A percentile compares a stretch with the other conserved stretches of the same genome.
Conservation (phyloP, 2,797 vertebrate genomes). For the Crossoptilon crossoptilon region DNA sequence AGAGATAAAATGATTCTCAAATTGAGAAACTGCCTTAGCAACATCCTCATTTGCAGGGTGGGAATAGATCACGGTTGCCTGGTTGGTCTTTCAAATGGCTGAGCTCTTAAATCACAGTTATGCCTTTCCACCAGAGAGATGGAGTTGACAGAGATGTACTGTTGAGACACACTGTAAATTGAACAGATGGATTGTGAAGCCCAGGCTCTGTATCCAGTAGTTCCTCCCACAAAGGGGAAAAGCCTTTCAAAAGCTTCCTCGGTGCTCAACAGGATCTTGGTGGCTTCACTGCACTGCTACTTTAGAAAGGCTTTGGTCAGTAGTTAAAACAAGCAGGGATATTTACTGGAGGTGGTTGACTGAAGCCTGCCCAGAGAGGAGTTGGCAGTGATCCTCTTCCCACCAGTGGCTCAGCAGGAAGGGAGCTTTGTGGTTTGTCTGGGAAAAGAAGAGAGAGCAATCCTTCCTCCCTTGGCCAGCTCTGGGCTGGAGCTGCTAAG, state of each 20-base stretch:
- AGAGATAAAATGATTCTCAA: slow-evolving; percentile 38
- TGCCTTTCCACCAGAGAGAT: background rate
- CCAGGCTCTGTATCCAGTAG: slow-evolving; percentile 4
- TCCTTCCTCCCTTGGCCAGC: background rate
- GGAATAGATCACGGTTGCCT: slow-evolving; percentile 7
- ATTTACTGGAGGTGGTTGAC: background rate
- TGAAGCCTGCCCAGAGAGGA: background rate
- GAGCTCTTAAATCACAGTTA: slow-evolving; percentile 36
- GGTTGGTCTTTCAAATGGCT: slow-evolving; percentile 21
- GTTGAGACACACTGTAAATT: slow-evolving; percentile 18
- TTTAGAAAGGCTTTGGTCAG: background rate
- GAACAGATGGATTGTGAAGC: slow-evolving; percentile 39
- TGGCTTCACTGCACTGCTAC: background rate
- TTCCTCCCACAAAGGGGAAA: slow-evolving; percentile 8
- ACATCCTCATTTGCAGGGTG: background rate
- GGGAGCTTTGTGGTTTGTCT: background rate
- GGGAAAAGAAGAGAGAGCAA: background rate
- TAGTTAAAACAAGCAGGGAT: background rate
- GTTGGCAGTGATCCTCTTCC: background rate
- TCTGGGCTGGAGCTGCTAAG: background rate
- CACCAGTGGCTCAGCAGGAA: background rate
- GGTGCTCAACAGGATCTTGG: background rate
- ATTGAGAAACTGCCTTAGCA: slow-evolving; percentile 53
- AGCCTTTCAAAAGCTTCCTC: slow-evolving; percentile 19
- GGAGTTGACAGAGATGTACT: slow-evolving; percentile 14